Evolutionary conservation across 2,888 invertebrate genomes (phyloP).

Genomic region (Hyposoter dolosus): DNA sequence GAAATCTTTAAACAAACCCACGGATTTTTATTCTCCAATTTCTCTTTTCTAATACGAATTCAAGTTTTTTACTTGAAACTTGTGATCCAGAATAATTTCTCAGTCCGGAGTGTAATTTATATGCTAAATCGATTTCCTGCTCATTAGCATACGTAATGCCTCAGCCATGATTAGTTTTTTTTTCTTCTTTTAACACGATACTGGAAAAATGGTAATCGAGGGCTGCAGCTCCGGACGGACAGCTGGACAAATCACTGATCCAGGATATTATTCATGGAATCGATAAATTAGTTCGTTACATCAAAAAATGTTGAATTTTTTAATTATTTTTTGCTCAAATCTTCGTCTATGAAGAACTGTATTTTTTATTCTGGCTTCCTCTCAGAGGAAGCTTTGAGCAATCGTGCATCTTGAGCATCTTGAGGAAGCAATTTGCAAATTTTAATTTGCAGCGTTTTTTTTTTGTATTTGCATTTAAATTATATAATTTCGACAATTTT

Average conservation of each 20-base stretch:
- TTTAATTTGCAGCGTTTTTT: too few relatives aligned
- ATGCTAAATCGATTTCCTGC: conserved; percentile 50
- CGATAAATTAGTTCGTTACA: conserved; percentile 49
- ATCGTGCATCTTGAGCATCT: too few relatives aligned
- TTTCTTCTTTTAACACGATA: neutral
- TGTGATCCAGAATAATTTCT: conserved; percentile 23
- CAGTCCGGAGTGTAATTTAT: conserved; percentile 48
- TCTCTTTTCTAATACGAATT: neutral
- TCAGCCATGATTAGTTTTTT: conserved; percentile 56
- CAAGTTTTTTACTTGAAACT: conserved; percentile 13
- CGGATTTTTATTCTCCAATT: neutral
- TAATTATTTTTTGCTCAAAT: conserved; percentile 8
- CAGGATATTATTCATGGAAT: conserved; percentile 60
- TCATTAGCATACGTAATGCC: conserved; percentile 58
- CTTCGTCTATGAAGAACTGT: too few relatives aligned
- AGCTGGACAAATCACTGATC: conserved; percentile 33
- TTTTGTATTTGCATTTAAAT: too few relatives aligned
- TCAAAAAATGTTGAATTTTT: neutral
- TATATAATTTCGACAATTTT: too few relatives aligned
- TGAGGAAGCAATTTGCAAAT: too few relatives aligned
- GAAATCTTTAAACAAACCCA: neutral
- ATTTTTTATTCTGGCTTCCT: too few relatives aligned
- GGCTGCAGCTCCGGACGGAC: neutral
- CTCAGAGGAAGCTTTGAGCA: too few relatives aligned
- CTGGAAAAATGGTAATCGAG: conserved; percentile 54